Conservation (phyloP, 2,113 vertebrate species). For the Bufo bufo region DNA sequence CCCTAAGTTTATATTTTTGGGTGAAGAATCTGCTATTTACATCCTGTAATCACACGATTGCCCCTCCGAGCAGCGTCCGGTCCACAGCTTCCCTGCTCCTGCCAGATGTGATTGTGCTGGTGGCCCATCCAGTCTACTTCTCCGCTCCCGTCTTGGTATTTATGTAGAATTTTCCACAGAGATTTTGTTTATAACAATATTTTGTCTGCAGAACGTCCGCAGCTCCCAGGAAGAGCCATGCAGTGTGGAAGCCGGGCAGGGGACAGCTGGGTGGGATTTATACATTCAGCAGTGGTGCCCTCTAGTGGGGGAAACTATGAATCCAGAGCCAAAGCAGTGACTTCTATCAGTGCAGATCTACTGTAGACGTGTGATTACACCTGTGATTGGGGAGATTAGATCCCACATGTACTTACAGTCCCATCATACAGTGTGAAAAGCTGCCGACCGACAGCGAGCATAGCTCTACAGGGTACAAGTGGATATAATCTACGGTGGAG, state of each 20-base stretch:
- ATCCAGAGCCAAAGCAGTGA: neutral
- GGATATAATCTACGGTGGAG: too few relatives aligned
- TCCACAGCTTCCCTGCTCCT: neutral
- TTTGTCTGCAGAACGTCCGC: neutral
- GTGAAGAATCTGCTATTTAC: constrained; percentile 39
- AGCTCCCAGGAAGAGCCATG: neutral
- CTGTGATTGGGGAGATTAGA: too few relatives aligned
- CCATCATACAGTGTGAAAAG: too few relatives aligned
- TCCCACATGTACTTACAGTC: too few relatives aligned
- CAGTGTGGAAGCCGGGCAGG: neutral
- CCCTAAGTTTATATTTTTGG: constrained; percentile 24
- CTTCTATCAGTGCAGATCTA: neutral
- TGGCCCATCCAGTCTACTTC: neutral
- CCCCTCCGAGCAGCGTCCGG: neutral
- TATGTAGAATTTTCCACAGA: neutral
- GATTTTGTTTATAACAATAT: neutral
- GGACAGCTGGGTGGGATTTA: neutral
- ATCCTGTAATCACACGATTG: constrained; percentile 47
- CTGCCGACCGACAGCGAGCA: too few relatives aligned
- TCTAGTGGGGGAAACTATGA: neutral
- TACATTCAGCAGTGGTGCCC: neutral
- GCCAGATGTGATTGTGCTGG: constrained; percentile 18
- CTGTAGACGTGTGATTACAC: too few relatives aligned
- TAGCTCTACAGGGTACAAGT: too few relatives aligned
- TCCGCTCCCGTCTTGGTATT: neutral